Percentiles rank a stretch among this genome's conserved stretches.
Evolutionary conservation across 2,113 vertebrate species (phyloP).

Genomic region (Toxotes jaculatrix): DNA sequence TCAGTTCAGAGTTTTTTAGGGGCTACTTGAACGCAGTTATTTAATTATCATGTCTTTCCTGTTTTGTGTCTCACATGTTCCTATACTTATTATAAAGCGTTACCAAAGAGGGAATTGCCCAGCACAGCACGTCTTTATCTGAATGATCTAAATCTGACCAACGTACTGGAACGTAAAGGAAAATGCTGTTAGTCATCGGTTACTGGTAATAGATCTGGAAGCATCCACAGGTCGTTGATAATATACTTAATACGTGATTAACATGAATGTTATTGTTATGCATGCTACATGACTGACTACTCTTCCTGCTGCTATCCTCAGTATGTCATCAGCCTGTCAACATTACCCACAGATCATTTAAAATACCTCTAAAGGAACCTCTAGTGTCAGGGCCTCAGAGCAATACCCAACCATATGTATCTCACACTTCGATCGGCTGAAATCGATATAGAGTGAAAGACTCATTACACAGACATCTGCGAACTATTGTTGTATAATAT

Average conservation of each 20-base stretch:
- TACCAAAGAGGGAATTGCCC: neutral
- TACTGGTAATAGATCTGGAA: neutral
- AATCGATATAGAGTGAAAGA: conserved; percentile 50
- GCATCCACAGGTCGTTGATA: too few species aligned
- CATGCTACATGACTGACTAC: neutral
- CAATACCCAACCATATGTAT: neutral
- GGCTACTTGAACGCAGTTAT: neutral
- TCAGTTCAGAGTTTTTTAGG: neutral
- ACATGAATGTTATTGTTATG: neutral
- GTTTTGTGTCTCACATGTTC: neutral
- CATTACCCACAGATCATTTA: neutral
- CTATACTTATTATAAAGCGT: neutral
- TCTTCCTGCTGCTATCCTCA: neutral
- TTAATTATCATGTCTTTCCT: neutral
- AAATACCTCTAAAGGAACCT: neutral
- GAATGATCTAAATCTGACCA: neutral
- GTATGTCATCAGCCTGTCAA: neutral
- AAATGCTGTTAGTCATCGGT: neutral
- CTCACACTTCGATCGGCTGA: conserved; percentile 31
- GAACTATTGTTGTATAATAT: conserved; percentile 39
- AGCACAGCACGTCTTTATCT: neutral
- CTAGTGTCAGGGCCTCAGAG: conserved; percentile 1
- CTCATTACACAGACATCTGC: conserved; percentile 41
- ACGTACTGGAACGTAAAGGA: neutral
- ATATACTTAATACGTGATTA: neutral